Evolutionary conservation across 2,888 invertebrate genomes (phyloP).

Genomic region (Cetonia aurata): DNA sequence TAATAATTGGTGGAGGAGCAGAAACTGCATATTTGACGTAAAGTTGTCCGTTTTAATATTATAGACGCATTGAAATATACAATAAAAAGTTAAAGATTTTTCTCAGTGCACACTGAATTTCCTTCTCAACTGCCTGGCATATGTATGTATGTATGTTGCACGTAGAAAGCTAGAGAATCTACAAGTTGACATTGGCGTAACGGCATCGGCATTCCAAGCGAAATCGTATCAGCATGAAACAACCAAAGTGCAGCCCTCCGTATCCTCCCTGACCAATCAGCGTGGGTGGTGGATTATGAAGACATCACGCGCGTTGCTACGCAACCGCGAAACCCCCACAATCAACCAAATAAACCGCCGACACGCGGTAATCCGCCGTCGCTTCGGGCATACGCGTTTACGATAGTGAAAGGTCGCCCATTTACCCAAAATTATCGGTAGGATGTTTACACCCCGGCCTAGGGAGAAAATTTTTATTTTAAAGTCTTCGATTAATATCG

Average conservation of each 20-base stretch:
- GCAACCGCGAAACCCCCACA: constrained; percentile 64
- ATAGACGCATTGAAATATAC: too few species aligned
- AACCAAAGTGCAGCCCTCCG: constrained; percentile 60
- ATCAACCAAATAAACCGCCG: constrained; percentile 54
- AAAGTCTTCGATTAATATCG: too few species aligned
- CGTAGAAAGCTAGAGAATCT: constrained; percentile 24
- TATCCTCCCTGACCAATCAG: constrained; percentile 65
- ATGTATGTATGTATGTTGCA: background rate
- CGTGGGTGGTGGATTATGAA: constrained; percentile 61
- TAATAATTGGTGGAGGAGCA: too few species aligned
- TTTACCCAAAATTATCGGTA: constrained; percentile 4
- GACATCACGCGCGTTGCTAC: constrained; percentile 65
- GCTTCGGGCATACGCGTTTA: constrained; percentile 22
- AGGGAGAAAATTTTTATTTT: too few species aligned
- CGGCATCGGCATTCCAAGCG: constrained; percentile 52
- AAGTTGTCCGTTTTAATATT: too few species aligned
- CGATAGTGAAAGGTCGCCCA: constrained; percentile 14
- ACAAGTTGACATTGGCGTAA: constrained; percentile 45
- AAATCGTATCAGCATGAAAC: constrained; percentile 63
- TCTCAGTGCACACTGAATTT: constrained; percentile 8
- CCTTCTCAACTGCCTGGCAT: background rate
- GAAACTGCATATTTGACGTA: too few species aligned
- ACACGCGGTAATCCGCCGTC: constrained; percentile 52
- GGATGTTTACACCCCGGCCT: background rate
- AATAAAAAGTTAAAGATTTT: background rate